Conservation (phyloP, 1,140 invertebrate genomes). For the Bombus consobrinus region DNA sequence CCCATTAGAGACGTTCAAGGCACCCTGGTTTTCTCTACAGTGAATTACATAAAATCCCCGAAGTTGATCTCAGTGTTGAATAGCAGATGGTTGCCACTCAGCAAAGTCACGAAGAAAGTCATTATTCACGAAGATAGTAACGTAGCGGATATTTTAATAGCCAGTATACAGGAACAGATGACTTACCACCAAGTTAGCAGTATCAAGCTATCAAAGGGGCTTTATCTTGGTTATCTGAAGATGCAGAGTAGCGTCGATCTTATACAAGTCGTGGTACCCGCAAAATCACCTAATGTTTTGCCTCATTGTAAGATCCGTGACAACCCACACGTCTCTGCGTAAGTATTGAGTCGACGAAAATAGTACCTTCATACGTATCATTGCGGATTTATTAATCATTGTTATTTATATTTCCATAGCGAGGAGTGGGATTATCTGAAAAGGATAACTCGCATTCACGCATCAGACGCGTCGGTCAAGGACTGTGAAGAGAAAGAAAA, state of each 20-base stretch:
- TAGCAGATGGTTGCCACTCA: slow-evolving; percentile 93
- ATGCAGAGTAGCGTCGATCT: slow-evolving; percentile 97
- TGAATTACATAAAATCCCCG: slow-evolving; percentile 92
- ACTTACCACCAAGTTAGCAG: slow-evolving; percentile 94
- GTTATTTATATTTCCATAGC: slow-evolving; percentile 78
- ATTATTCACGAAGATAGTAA: slow-evolving; percentile 88
- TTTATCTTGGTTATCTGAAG: slow-evolving; percentile 97
- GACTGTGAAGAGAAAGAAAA: slow-evolving; percentile 81
- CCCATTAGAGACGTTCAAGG: slow-evolving; percentile 94
- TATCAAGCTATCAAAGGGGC: slow-evolving; percentile 90
- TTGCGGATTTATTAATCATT: neutral
- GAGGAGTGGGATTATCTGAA: slow-evolving; percentile 95
- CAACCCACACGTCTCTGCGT: slow-evolving; percentile 97
- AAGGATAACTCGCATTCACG: slow-evolving; percentile 80
- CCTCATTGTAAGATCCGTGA: slow-evolving; percentile 96
- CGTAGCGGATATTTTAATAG: slow-evolving; percentile 91
- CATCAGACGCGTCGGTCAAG: slow-evolving; percentile 67
- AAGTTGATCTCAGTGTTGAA: slow-evolving; percentile 93
- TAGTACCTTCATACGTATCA: neutral
- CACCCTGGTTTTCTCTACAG: slow-evolving; percentile 94
- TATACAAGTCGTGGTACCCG: slow-evolving; percentile 95
- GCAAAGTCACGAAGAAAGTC: slow-evolving; percentile 87
- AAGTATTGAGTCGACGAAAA: slow-evolving; percentile 79
- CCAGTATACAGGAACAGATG: slow-evolving; percentile 94
- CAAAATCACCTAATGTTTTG: slow-evolving; percentile 95